Evolutionary conservation across 2,113 vertebrate species (phyloP), one percentile per base, ranked within the genome.

Genomic region (Oncorhynchus tshawytscha): DNA sequence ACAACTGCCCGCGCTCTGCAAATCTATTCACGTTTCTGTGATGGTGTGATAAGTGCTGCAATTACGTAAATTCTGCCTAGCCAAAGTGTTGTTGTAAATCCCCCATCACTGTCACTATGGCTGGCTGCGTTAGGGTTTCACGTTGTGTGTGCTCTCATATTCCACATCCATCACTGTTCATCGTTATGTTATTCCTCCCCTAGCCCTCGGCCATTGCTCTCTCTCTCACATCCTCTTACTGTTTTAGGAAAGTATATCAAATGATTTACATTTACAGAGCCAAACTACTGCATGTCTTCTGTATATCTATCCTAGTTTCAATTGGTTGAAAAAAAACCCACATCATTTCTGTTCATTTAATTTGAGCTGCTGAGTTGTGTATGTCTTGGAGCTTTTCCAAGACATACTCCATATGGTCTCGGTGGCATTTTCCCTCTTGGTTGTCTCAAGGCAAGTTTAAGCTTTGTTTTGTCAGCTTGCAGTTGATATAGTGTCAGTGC

Each of bases 31-130:
- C 81, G 88, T 88, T 88, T 85, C 78, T 13, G 76, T 79, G 88
- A 90, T 90, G 81, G 87, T 27, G 49, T 29, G 81, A 92, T 93
- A 92, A 94, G 92, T 93, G 90, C 88, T 86, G 82, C 88, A 92
- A 92, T 94, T 93, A 94, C 93, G 93, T 88, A 91, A 92, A 94
- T 94, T 84, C 70, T 79, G 72, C 77, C 68, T 77, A 78, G 82
- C 75, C 67, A 82, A 88, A 90, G 87, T 88, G 89, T 87, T 89
- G 88, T 84, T 82, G 57, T 73, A 88, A 82, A 87, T 87, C 82
- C 76, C 76, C 80, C 78, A 84, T 75, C 78, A 80, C 51, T 60
- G 67, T 78, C 75, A 68, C 31, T 79, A 75, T 54, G 51, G 16
- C 51, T 54, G 16, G 12, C 15, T 54, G 51, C 16, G 51, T 54